Conservation (phyloP, 2,797 vertebrate species). For the Manis javanica region DNA sequence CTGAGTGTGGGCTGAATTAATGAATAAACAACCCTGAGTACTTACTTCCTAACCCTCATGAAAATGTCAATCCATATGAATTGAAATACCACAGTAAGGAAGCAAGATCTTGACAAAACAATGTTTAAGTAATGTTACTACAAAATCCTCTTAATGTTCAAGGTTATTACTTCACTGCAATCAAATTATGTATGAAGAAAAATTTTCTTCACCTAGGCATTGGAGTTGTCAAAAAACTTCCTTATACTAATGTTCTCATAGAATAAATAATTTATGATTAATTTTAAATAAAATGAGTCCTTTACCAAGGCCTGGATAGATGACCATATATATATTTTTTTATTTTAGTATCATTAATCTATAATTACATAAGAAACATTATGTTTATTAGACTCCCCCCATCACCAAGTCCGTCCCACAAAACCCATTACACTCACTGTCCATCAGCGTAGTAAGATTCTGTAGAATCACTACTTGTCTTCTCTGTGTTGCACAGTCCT, state of each 20-base stretch:
- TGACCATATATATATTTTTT: constrained; percentile 67
- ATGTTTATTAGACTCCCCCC: too few relatives aligned
- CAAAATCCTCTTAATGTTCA: background rate
- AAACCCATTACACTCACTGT: too few relatives aligned
- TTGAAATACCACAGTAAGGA: background rate
- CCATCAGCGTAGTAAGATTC: too few relatives aligned
- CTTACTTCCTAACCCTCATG: background rate
- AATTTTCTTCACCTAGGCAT: constrained; percentile 17
- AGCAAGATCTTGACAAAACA: background rate
- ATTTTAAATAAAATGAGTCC: constrained; percentile 68
- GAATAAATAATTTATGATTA: constrained; percentile 60
- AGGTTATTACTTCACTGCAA: background rate
- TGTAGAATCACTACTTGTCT: too few relatives aligned
- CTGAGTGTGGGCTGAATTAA: background rate
- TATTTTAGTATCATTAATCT: background rate
- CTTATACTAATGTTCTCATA: constrained; percentile 42
- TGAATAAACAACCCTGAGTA: background rate
- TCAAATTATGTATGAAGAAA: constrained; percentile 44
- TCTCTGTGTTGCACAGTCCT: too few relatives aligned
- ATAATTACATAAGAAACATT: too few relatives aligned
- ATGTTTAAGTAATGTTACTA: background rate
- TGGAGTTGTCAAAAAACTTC: background rate
- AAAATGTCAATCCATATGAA: background rate
- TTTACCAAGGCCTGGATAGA: constrained; percentile 8
- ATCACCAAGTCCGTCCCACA: too few relatives aligned